Conservation (phyloP, 92 coral and sea anemone genomes). For the Porites rus region DNA sequence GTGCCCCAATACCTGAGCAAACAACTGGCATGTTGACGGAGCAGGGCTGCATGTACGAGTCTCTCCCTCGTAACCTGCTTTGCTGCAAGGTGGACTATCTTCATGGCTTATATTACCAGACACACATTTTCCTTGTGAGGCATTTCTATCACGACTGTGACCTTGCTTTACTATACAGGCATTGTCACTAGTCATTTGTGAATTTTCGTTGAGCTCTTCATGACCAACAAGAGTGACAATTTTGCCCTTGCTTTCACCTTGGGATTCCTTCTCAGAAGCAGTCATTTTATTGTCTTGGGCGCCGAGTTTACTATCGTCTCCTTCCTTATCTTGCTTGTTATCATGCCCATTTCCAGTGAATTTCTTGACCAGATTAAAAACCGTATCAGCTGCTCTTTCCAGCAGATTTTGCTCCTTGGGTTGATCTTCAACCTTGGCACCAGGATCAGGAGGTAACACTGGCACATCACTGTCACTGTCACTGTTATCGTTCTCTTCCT, state of each 20-base stretch:
- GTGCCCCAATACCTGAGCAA: conserved; percentile 67
- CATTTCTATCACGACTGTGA: not conserved
- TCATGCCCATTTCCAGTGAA: conserved; percentile 67
- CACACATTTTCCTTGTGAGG: conserved; percentile 21
- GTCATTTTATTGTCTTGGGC: conserved; percentile 2
- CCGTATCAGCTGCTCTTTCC: conserved; percentile 92
- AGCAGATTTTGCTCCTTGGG: conserved; percentile 65
- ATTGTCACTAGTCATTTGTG: not conserved
- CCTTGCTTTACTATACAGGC: not conserved
- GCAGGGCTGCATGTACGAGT: conserved; percentile 47
- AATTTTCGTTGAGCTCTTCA: conserved; percentile 67
- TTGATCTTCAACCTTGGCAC: conserved; percentile 74
- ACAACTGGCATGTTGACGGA: conserved; percentile 53
- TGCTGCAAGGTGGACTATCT: conserved; percentile 30
- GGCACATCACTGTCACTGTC: conserved; percentile 76
- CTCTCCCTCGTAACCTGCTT: conserved; percentile 18
- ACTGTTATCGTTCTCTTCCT: conserved; percentile 41
- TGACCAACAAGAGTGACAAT: conserved; percentile 82
- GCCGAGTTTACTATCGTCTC: not conserved
- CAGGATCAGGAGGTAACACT: conserved; percentile 81
- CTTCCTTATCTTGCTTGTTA: conserved; percentile 2
- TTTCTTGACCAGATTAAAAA: conserved; percentile 89
- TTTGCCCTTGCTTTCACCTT: conserved; percentile 52
- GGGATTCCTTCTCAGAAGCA: conserved; percentile 20
- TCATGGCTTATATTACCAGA: conserved; percentile 1